Base-by-base conservation (phyloP, 92 coral and sea anemone species). In the Chrysogorgia sp. region DNA sequence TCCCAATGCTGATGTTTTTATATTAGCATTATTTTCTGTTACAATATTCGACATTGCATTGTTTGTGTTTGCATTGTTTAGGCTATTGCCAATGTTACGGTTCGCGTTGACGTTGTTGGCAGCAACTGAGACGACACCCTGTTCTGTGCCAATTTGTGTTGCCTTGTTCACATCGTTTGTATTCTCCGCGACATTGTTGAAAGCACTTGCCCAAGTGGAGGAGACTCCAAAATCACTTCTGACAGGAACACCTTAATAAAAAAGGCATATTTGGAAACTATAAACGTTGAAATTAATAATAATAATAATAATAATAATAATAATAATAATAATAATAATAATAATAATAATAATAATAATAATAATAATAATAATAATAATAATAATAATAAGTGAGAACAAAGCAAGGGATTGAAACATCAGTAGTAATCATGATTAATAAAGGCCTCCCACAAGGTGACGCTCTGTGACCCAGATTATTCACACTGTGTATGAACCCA, bases 121-220 rank as follows among this genome's bases (percentile, higher is more conserved):
- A 32, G 79, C 50, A 72, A 72, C 43, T 0, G 79, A n/a, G 25
- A 35, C 66, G 4, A 72, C 79, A 3, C 79, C 79, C 55, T 72
- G 79, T 24, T 72, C 79, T 3, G 79, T 72, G 79, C 79, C 79
- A 32, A 72, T 72, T n/a, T 72, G 79, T 34, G 79, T 56, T 35
- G 59, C 34, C 21, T 69, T 69, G 40, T 37, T 37, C 47, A 28
- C 15, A 3, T 72, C 7, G 34, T 56, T 29, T 57, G 32, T 23
- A 29, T 57, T 23, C 23, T 2, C 31, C 3, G 34, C 53, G 2
- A 2, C 2, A 15, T 2, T 57, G 63, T 57, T 23, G 30, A 23
- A 3, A 7, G 29, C 2, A 8, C 3, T 19, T 31, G 30, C 9
- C 17, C 9, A 3, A 8, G 13, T 23, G 17, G 63, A 50, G n/a